Percentiles rank a stretch among this genome's conserved stretches.
These are phyloP conservation scores for Andrena chrysosceles DNA, from an alignment of 2,888 invertebrate species.

Conservation along the genomic window DNA sequence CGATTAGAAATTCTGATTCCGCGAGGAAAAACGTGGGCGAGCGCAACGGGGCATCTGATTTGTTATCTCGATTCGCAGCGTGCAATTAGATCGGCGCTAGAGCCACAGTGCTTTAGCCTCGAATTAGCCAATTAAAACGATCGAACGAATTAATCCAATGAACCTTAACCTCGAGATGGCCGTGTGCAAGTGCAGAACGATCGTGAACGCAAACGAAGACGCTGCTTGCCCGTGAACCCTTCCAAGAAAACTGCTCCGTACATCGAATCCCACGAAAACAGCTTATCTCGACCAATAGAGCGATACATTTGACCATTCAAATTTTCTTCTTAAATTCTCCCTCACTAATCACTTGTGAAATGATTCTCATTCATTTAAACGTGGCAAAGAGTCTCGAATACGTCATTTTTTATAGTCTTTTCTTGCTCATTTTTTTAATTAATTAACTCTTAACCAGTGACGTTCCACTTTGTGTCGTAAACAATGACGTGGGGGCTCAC, in stretches of 20 bases:
- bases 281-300: neutral
- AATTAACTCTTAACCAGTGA: no score
- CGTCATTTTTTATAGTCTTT: no score
- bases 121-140: slow-evolving; percentile 64
- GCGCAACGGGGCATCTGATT: slow-evolving; percentile 36
- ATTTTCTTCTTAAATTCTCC: neutral
- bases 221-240: slow-evolving; percentile 34
- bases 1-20: no score
- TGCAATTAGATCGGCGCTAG: slow-evolving; percentile 56
- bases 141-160: slow-evolving; percentile 67
- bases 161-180: slow-evolving; percentile 65
- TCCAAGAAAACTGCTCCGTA: slow-evolving; percentile 39
- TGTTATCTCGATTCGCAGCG: slow-evolving; percentile 28
- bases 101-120: slow-evolving; percentile 57
- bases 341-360: neutral
- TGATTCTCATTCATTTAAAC: neutral
- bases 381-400: no score
- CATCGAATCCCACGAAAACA: neutral
- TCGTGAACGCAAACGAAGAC: slow-evolving; percentile 44
- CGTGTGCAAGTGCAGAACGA: slow-evolving; percentile 51
- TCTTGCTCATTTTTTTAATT: no score
- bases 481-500: no score
- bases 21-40: no score
- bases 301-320: no score
- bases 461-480: no score